A percentile compares a stretch with the other conserved stretches of the same genome.
phyloP scores from a whole-genome alignment of 2,113 vertebrate genomes.

The Phaethon lepturus region DNA sequence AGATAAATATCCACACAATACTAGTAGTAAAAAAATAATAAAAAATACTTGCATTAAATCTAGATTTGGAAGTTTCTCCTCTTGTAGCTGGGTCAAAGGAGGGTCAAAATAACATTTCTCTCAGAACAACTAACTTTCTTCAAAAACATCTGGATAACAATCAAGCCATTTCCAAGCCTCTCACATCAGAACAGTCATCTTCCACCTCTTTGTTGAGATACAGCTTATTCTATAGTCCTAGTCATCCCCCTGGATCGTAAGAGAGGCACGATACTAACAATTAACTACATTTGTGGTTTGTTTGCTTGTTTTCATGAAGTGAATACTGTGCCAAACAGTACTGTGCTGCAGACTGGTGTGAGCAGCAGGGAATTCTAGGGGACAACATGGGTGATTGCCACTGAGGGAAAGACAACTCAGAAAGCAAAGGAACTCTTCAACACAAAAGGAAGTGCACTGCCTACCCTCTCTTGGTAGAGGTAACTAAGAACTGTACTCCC shows the following conservation, averaged over 20 bases:
- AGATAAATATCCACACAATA: background rate
- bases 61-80: background rate
- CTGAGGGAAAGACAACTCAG: background rate
- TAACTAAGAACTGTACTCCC: background rate
- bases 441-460: background rate
- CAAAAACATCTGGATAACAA: background rate
- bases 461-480: background rate
- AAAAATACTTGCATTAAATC: background rate
- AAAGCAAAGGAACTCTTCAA: background rate
- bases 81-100: background rate
- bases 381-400: background rate
- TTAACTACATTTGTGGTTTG: background rate
- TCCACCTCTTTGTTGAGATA: background rate
- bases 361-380: background rate
- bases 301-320: background rate
- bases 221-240: background rate
- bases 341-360: fast-evolving
- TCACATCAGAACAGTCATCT: background rate
- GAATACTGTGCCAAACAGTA: background rate
- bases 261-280: background rate
- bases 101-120: background rate
- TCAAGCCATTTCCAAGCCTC: background rate
- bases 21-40: background rate
- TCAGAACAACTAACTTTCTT: background rate
- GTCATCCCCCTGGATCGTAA: background rate